Conservation (phyloP, 2,888 invertebrate genomes). For the Ferdinandea cuprea region DNA sequence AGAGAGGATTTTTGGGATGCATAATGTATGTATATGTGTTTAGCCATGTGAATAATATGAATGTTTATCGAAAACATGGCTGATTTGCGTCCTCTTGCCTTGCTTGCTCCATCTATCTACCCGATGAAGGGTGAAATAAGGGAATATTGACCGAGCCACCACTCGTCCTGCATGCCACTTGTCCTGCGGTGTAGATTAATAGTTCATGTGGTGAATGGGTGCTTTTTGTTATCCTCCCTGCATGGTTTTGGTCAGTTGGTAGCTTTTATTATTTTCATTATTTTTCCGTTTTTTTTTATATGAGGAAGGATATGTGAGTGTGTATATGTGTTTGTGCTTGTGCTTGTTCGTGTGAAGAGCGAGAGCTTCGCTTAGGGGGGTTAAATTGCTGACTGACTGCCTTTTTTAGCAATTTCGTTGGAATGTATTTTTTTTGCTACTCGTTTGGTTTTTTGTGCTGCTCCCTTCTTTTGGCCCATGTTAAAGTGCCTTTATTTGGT, state of each 20-base stretch:
- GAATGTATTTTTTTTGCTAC: slow-evolving; percentile 21
- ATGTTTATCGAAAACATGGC: slow-evolving; percentile 58
- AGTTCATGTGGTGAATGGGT: slow-evolving; percentile 71
- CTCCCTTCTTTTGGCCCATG: slow-evolving; percentile 35
- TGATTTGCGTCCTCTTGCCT: slow-evolving; percentile 24
- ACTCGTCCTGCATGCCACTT: slow-evolving; percentile 32
- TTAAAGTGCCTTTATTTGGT: slow-evolving; percentile 73
- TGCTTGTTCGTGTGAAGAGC: slow-evolving; percentile 10
- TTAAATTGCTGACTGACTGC: slow-evolving; percentile 71
- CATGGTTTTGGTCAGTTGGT: slow-evolving; percentile 34
- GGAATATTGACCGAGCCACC: neutral
- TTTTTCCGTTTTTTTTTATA: slow-evolving; percentile 27
- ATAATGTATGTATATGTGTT: slow-evolving; percentile 37
- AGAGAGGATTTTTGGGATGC: slow-evolving; percentile 16
- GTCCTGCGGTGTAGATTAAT: slow-evolving; percentile 73
- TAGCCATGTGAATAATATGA: slow-evolving; percentile 70
- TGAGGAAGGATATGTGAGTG: slow-evolving; percentile 17
- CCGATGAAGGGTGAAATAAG: slow-evolving; percentile 13
- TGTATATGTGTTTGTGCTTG: too few relatives aligned
- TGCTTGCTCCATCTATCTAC: neutral
- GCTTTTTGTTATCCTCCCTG: slow-evolving; percentile 41
- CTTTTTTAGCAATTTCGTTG: slow-evolving; percentile 71
- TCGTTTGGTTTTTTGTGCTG: slow-evolving; percentile 8
- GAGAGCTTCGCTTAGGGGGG: slow-evolving; percentile 52
- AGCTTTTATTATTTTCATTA: slow-evolving; percentile 71